Conservation (phyloP, 2,113 vertebrate genomes). For the Anhinga rufa region DNA sequence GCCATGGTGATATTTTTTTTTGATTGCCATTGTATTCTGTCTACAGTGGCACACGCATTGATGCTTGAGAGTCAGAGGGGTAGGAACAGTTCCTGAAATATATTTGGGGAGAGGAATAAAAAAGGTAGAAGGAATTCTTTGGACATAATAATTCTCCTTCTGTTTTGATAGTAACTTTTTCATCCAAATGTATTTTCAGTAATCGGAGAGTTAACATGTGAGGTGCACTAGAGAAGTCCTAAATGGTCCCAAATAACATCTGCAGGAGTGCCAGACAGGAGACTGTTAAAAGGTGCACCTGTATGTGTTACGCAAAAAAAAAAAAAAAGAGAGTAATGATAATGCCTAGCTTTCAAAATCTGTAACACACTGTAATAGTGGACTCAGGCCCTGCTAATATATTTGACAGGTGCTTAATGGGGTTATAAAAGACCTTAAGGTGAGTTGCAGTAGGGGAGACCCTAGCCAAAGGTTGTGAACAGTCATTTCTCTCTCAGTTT, state of each 20-base stretch:
- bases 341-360: not conserved
- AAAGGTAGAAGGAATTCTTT: not conserved
- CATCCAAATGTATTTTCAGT: not conserved
- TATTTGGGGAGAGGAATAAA: not conserved
- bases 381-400: not conserved
- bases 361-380: not conserved
- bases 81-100: not conserved
- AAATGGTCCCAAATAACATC: not conserved
- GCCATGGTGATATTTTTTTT: not conserved
- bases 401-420: not conserved
- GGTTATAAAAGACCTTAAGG: not conserved
- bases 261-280: not conserved
- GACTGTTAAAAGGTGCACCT: not conserved
- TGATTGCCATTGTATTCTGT: not conserved
- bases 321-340: not conserved
- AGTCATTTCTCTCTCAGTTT: not conserved
- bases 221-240: not conserved
- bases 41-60: not conserved
- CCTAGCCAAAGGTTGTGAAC: not conserved
- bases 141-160: not conserved
- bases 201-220: not conserved
- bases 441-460: not conserved
- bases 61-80: not conserved
- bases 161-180: not conserved
- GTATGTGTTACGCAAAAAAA: accelerated